Evolutionary conservation across 1,140 invertebrate genomes (phyloP).

Genomic region (Leptopilina clavipes): DNA sequence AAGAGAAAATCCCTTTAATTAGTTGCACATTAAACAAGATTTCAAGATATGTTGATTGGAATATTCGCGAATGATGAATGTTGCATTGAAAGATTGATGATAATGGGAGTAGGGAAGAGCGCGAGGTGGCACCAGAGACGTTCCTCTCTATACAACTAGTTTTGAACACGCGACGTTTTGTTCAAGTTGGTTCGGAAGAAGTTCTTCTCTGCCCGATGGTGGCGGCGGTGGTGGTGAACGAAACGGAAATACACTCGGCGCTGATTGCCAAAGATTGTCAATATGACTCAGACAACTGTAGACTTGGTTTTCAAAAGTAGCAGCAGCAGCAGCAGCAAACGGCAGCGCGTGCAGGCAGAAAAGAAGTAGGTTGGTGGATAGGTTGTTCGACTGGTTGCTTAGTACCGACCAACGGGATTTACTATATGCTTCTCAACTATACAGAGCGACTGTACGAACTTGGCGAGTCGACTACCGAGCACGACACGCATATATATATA

Average conservation of each 20-base stretch:
- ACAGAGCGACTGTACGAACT: conserved; percentile 45
- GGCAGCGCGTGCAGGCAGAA: conserved; percentile 34
- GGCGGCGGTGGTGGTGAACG: conserved; percentile 49
- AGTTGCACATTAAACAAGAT: too few relatives aligned
- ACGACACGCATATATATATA: conserved; percentile 44
- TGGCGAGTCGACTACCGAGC: conserved; percentile 54
- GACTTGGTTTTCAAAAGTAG: conserved; percentile 29
- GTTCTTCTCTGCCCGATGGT: conserved; percentile 10
- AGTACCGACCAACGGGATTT: conserved; percentile 66
- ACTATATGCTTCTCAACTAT: conserved; percentile 60
- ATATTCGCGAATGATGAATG: too few relatives aligned
- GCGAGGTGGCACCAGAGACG: conserved; percentile 3
- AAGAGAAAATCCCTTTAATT: too few relatives aligned
- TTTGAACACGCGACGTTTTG: conserved; percentile 27
- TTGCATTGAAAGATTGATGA: too few relatives aligned
- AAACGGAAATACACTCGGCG: conserved; percentile 68
- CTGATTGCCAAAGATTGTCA: conserved; percentile 64
- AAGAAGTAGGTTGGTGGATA: conserved; percentile 18
- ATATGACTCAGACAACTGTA: conserved; percentile 41
- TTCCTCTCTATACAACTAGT: conserved; percentile 4
- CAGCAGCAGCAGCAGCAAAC: conserved; percentile 33
- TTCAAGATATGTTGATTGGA: too few relatives aligned
- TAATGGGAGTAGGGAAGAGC: background rate
- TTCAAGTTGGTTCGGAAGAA: background rate
- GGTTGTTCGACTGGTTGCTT: conserved; percentile 42